Base-by-base conservation (phyloP, 37 sponge, comb jelly and placozoan genomes). In the Geodia barretti region DNA sequence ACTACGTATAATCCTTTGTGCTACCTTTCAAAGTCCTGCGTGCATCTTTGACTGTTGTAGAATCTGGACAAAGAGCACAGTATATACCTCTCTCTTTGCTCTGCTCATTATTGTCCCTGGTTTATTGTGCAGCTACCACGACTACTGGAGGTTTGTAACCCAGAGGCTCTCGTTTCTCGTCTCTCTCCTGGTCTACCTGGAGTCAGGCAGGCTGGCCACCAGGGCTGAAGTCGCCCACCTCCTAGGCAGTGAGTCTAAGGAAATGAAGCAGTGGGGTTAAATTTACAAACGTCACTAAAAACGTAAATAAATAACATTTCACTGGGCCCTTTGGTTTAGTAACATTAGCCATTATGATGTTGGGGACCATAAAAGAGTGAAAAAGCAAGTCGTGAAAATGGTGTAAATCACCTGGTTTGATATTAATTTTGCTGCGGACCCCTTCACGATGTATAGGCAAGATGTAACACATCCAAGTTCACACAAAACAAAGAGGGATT, bases 131-230 rank as follows among this genome's bases (percentile, higher is more conserved):
- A n/a, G 84, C 69, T 83, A 63, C 37, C 34, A 72, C 73, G 83
- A 88, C 60, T 83, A 83, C 60, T 88, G 89, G 89, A 62, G 73
- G n/a, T 74, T 58, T 68, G 75, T 78, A 31, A 29, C 58, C 31
- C 89, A 88, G 75, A 62, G 75, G 3, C 72, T 88, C 30, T 78
- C 69, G 1, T 88, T 83, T 63, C 79, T 83, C 24, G 3, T 65
- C 5, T 73, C 80, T 21, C 74, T 88, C 5, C 59, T 76, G 3
- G 62, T 78, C 43, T 88, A 83, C 58, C 72, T 88, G 79, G 79
- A 83, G 69, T 62, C 75, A 11, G 81, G 39, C 5, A 0, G 36
- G n/a, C 85, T 84, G 39, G 80, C 64, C 67, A 64, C 85, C 11
- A 37, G 81, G 25, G 30, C 21, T n/a, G 63, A 84, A 28, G 85